Conservation (phyloP, 2,797 vertebrate genomes). For the Podargus strigoides region DNA sequence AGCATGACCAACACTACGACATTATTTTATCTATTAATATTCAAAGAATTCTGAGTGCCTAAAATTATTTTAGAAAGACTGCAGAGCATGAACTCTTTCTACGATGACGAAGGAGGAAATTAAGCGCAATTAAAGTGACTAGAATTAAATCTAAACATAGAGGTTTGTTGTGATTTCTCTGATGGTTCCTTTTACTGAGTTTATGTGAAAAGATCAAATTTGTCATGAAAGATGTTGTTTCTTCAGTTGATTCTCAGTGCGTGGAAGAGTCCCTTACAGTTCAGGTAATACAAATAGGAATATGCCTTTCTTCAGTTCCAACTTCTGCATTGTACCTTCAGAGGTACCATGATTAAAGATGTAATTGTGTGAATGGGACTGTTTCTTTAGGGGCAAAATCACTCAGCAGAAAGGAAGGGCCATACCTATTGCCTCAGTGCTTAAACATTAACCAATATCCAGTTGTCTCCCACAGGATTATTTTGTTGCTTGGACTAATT, state of each 20-base stretch:
- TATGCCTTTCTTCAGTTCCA: accelerated
- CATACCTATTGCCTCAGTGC: background rate
- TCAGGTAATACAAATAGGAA: background rate
- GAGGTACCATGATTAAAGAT: accelerated
- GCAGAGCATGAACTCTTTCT: background rate
- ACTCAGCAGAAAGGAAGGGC: background rate
- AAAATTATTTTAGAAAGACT: background rate
- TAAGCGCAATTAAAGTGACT: background rate
- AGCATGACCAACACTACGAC: accelerated
- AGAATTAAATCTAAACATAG: background rate
- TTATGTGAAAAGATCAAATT: background rate
- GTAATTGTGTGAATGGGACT: accelerated
- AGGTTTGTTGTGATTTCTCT: background rate
- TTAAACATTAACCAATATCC: background rate
- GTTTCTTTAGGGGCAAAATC: background rate
- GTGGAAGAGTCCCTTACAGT: background rate
- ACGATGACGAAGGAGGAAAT: background rate
- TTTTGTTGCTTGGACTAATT: background rate
- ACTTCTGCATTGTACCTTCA: accelerated
- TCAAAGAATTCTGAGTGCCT: background rate
- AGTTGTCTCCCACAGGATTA: background rate
- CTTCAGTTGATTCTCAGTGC: background rate
- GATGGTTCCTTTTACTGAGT: background rate
- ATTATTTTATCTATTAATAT: background rate
- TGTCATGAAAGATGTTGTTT: background rate